Base-by-base conservation (phyloP, 2,797 vertebrate species). In the Poliocrania exsul region DNA sequence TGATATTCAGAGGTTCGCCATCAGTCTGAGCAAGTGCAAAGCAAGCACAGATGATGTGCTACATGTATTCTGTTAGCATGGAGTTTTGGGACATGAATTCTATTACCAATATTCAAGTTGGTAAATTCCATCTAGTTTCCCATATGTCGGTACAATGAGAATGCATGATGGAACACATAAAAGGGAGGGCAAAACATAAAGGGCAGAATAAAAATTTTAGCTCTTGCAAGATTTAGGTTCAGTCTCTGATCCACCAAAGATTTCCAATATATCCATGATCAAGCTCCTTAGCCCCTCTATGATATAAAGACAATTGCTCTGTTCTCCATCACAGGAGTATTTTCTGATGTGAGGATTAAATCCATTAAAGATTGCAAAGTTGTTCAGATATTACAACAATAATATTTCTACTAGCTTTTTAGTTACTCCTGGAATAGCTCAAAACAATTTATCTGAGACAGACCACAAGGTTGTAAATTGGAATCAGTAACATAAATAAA, bases 301-400 rank as follows among this genome's bases (percentile, higher is more conserved):
- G 60, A 62, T 70, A 82, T 15, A 91, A 81, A 90, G 77, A 91
- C 73, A 91, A 92, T 80, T 85, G 51, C 64, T 85, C 56, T 96
- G 47, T 88, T 93, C 86, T 95, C 67, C 81, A 81, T 85, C 74
- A 87, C 58, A 84, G 58, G 29, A 86, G 26, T 87, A 81, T 80
- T 81, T 89, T 53, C 80, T 94, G 60, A 66, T 82, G 80, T 78
- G 64, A 94, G 77, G 64, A 92, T 62, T 90, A 88, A 93, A 94
- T 44, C 49, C 57, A 81, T 80, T 87, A 82, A 70, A 85, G 75
- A 85, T 13, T 86, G 56, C n/a, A 77, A 91, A 92, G 71, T 75
- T 81, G 47, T 73, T 82, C 60, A 77, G 71, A 66, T 81, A 84
- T 31, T 79, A 58, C 31, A 83, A 69, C 51, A 29, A 65, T 47